Conservation (phyloP, 2,113 vertebrate genomes). For the Heterocephalus glaber region DNA sequence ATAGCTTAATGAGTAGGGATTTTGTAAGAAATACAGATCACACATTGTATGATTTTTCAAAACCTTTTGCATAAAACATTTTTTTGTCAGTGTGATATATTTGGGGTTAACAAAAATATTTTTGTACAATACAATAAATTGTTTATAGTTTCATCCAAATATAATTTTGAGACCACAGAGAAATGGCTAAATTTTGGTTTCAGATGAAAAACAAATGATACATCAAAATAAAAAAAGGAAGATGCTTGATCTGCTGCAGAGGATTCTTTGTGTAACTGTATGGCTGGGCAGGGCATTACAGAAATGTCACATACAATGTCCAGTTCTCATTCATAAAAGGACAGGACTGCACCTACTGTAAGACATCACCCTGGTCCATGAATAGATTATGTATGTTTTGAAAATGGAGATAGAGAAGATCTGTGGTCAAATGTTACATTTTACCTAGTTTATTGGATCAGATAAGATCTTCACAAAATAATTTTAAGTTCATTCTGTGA, state of each 20-base stretch:
- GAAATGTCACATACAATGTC: not conserved
- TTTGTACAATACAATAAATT: not conserved
- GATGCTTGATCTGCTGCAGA: not conserved
- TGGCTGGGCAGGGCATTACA: not conserved
- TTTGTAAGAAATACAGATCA: not conserved
- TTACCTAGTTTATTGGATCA: not conserved
- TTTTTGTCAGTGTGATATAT: not conserved
- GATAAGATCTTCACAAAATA: not conserved
- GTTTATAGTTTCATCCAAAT: not conserved
- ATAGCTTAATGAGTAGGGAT: not conserved
- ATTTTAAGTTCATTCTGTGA: constrained; percentile 21
- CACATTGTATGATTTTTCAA: not conserved
- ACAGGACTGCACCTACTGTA: not conserved
- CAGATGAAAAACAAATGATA: not conserved
- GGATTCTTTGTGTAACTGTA: not conserved
- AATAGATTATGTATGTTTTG: not conserved
- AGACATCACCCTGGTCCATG: not conserved
- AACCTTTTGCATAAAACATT: not conserved
- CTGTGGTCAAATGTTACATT: not conserved
- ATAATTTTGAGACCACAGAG: not conserved
- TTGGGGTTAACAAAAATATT: not conserved
- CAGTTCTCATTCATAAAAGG: not conserved
- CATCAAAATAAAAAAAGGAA: not conserved
- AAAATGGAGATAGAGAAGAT: not conserved
- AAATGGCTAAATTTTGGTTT: not conserved